Percentiles rank a stretch among this genome's conserved stretches.
Conservation (phyloP, 2,113 vertebrate genomes). For the Charadrius vociferus region DNA sequence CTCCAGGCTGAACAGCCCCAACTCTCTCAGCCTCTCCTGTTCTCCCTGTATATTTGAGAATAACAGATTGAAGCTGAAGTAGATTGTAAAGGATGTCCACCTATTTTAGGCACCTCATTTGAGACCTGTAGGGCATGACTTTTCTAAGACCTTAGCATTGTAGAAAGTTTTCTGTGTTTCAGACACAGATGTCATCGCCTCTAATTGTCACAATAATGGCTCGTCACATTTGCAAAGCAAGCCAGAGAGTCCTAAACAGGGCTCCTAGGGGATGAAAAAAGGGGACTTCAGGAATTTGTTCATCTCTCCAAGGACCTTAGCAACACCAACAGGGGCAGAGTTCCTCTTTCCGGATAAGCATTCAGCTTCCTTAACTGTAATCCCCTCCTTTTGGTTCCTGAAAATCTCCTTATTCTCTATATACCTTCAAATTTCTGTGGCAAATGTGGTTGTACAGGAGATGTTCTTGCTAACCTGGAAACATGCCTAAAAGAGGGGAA, state of each 20-base stretch:
- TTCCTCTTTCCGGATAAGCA: background rate
- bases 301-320: background rate
- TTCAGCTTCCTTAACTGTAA: background rate
- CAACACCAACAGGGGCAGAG: background rate
- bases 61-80: background rate
- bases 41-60: background rate
- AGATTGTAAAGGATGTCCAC: background rate
- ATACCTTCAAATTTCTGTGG: background rate
- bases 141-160: background rate
- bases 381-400: background rate
- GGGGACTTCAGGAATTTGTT: fast-evolving
- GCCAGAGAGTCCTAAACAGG: background rate
- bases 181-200: background rate
- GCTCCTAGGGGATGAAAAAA: background rate
- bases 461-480: background rate
- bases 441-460: background rate
- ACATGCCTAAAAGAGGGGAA: background rate
- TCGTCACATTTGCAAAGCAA: background rate
- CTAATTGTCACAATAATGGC: background rate
- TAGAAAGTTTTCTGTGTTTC: background rate
- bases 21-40: no score
- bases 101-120: background rate
- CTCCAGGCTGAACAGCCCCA: no score
- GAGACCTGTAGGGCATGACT: background rate
- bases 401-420: background rate